phyloP scores from a whole-genome alignment of 2,797 vertebrate genomes.

The Falco peregrinus region DNA sequence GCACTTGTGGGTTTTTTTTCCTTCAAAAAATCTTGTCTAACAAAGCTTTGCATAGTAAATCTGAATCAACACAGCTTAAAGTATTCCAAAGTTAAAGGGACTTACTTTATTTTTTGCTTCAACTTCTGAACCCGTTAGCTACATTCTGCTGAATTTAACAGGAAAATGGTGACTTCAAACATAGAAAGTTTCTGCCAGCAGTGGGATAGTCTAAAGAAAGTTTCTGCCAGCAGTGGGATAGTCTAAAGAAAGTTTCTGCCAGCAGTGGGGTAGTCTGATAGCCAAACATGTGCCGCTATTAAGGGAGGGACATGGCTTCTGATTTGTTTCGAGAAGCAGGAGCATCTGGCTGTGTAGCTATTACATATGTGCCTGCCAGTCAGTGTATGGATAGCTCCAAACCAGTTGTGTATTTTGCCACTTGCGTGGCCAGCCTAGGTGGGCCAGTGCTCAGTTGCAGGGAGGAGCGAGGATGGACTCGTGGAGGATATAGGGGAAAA shows the following conservation, averaged over 20 bases:
- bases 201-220: too few species aligned
- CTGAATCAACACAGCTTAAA: neutral
- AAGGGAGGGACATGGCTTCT: neutral
- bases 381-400: rapidly evolving
- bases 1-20: neutral
- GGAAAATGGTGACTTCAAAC: neutral
- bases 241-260: neutral
- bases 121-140: neutral
- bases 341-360: neutral
- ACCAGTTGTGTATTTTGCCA: rapidly evolving
- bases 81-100: neutral
- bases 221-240: neutral
- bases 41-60: neutral
- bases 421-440: rapidly evolving
- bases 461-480: neutral
- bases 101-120: neutral
- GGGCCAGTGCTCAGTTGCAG: neutral
- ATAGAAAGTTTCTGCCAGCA: neutral
- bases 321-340: neutral
- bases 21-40: neutral
- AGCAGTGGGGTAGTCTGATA: neutral
- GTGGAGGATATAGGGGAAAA: rapidly evolving
- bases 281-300: neutral
- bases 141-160: neutral
- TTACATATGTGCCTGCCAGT: neutral